phyloP scores from a whole-genome alignment of 2,797 vertebrate genomes.

The Todus mexicanus region DNA sequence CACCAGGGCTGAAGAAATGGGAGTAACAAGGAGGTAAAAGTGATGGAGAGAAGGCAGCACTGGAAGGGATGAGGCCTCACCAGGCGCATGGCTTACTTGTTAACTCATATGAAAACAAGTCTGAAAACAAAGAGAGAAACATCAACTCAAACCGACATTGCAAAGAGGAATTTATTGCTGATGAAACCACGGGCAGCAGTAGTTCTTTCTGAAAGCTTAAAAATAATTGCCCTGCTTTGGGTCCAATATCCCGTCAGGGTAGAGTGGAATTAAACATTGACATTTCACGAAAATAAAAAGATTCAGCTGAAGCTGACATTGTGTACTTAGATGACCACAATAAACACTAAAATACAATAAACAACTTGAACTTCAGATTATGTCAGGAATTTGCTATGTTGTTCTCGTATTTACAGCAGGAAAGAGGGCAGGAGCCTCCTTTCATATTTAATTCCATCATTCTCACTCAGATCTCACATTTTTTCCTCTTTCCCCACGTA shows the following conservation, averaged over 20 bases:
- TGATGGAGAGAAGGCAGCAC: background rate
- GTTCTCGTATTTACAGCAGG: background rate
- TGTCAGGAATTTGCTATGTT: background rate
- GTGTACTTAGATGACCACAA: background rate
- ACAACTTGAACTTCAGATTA: background rate
- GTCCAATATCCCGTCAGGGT: background rate
- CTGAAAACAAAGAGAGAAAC: background rate
- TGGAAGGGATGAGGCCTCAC: background rate
- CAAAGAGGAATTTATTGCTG: conserved; percentile 15
- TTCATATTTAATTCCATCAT: background rate
- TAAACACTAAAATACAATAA: background rate
- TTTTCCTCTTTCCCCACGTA: background rate
- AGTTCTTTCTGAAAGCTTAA: background rate
- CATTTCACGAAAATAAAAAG: background rate
- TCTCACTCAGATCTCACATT: background rate
- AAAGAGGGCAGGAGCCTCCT: background rate
- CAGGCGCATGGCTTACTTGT: background rate
- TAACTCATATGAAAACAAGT: background rate
- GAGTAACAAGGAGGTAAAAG: background rate
- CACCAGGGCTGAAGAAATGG: background rate
- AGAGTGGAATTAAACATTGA: background rate
- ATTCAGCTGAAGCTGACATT: background rate
- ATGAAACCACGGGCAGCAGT: background rate
- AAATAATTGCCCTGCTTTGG: background rate
- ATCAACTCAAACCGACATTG: background rate